Conservation (phyloP, 2,797 vertebrate genomes). For the Eulemur albifrons region DNA sequence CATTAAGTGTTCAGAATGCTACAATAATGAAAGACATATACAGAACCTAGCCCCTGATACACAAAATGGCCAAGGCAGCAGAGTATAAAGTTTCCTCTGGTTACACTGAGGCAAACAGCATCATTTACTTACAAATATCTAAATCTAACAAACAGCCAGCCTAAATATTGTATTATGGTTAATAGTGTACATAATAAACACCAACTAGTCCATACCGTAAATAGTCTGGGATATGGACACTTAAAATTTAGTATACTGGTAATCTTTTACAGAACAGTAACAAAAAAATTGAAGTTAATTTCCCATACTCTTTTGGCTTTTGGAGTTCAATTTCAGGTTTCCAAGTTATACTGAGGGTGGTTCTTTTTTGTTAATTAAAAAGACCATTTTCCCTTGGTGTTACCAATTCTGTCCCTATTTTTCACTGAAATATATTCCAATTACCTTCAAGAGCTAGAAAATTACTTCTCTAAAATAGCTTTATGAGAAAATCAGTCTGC, state of each 20-base stretch:
- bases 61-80: background rate
- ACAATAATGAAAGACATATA: background rate
- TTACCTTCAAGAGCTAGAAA: slow-evolving; percentile 37
- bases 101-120: background rate
- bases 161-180: background rate
- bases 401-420: slow-evolving; percentile 39
- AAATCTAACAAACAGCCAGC: background rate
- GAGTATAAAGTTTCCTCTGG: background rate
- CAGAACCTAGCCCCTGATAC: background rate
- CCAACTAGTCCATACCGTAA: background rate
- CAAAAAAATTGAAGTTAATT: background rate
- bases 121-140: background rate
- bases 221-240: background rate
- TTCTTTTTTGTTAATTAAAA: background rate
- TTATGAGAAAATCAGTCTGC: slow-evolving; percentile 51
- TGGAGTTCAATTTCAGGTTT: slow-evolving; percentile 47
- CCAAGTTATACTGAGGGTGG: background rate
- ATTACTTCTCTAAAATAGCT: slow-evolving; percentile 35
- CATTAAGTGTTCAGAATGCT: slow-evolving; percentile 21
- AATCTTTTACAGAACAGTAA: slow-evolving; percentile 14
- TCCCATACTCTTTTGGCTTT: slow-evolving; percentile 19
- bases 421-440: slow-evolving; percentile 35
- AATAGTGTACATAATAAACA: background rate
- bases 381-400: background rate
- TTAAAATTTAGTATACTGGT: background rate